A percentile compares a stretch with the other conserved stretches of the same genome.
These are phyloP conservation scores for Paramormyrops kingsleyae DNA, from an alignment of 2,113 vertebrate genomes.

Conservation along the genomic window DNA sequence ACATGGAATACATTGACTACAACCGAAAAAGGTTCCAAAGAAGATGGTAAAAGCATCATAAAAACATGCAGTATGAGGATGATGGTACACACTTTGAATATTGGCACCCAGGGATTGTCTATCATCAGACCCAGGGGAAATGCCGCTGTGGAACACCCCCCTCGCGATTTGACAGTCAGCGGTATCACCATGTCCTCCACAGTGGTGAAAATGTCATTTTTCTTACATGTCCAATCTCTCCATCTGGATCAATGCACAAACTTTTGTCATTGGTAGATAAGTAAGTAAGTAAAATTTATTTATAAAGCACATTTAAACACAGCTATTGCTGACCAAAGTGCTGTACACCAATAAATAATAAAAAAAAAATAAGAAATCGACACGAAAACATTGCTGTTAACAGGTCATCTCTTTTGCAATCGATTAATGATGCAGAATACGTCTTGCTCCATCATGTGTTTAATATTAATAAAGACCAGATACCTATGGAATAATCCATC, in stretches of 20 bases:
- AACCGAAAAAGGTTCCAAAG: neutral
- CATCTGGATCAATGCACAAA: neutral
- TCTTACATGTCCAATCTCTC: neutral
- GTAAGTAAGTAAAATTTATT: too few relatives aligned
- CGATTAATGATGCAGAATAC: neutral
- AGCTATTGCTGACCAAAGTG: too few relatives aligned
- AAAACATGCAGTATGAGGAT: neutral
- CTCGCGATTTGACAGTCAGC: neutral
- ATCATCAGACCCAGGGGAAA: neutral
- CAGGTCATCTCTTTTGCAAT: neutral
- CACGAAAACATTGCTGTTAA: neutral
- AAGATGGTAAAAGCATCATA: neutral
- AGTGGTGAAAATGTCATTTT: neutral
- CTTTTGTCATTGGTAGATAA: neutral
- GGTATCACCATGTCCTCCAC: neutral
- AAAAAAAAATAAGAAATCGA: neutral
- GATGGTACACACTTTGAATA: neutral
- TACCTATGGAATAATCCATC: neutral
- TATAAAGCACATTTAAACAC: too few relatives aligned
- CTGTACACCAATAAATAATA: too few relatives aligned
- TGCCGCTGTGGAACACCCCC: neutral
- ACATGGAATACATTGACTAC: neutral
- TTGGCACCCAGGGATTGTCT: neutral
- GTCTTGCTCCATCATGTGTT: too few relatives aligned
- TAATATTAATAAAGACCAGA: too few relatives aligned